These are phyloP conservation scores for Trichogramma evanescens DNA, from an alignment of 2,888 invertebrate genomes.

Conservation along the genomic window DNA sequence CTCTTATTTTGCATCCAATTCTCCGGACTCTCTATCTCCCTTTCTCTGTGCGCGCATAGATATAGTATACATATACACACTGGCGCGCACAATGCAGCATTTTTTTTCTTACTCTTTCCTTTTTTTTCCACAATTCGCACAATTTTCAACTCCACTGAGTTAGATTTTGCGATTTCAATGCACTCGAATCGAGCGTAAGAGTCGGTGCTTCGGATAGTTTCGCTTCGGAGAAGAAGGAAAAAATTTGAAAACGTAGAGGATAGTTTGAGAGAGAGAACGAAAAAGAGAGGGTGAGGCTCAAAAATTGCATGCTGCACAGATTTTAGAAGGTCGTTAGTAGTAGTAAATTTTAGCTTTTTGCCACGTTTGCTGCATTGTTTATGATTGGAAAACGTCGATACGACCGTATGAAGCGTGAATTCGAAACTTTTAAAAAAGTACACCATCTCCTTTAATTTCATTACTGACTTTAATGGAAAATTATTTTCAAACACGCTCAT, in stretches of 20 bases:
- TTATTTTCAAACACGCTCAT: too few relatives aligned
- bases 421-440: too few relatives aligned
- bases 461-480: too few relatives aligned
- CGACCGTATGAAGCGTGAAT: background rate
- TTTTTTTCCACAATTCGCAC: conserved; percentile 2
- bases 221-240: background rate
- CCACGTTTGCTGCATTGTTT: too few relatives aligned
- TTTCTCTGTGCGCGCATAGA: too few relatives aligned
- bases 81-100: too few relatives aligned
- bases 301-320: too few relatives aligned
- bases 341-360: too few relatives aligned
- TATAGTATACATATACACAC: too few relatives aligned
- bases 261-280: background rate
- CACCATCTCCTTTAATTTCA: too few relatives aligned
- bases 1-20: conserved; percentile 12
- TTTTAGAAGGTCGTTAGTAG: too few relatives aligned
- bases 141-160: conserved; percentile 17
- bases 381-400: background rate
- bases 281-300: background rate
- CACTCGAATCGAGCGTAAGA: conserved; percentile 3
- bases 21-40: too few relatives aligned
- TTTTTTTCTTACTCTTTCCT: background rate
- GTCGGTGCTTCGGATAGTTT: background rate
- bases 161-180: conserved; percentile 9
- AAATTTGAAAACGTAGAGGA: background rate